Percentiles rank a stretch among this genome's conserved stretches.
These are phyloP conservation scores for Leuciscus idus DNA, from an alignment of 2,113 vertebrate species.

Conservation along the genomic window DNA sequence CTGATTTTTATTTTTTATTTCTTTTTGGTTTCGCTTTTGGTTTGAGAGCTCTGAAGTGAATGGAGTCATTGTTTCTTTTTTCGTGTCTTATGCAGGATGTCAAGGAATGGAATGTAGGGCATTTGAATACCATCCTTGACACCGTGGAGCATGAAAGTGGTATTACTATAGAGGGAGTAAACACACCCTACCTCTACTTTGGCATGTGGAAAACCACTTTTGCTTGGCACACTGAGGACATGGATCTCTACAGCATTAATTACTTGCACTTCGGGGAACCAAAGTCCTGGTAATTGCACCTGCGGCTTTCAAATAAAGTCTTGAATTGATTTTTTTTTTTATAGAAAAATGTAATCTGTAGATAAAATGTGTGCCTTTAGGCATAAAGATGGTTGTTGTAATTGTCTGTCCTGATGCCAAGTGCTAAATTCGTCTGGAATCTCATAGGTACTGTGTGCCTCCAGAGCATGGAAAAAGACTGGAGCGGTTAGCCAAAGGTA, in stretches of 20 bases:
- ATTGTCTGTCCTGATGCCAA: background rate
- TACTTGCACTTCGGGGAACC: slow-evolving; percentile 97
- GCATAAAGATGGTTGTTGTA: background rate
- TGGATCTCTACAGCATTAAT: slow-evolving; percentile 97
- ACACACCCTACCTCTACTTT: slow-evolving; percentile 92
- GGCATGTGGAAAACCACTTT: slow-evolving; percentile 99
- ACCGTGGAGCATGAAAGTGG: slow-evolving; percentile 91
- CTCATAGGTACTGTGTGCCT: slow-evolving; percentile 91
- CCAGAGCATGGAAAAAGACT: slow-evolving; percentile 93
- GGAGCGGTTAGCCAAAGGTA: slow-evolving; percentile 96
- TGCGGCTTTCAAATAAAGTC: background rate
- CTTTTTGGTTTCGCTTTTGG: background rate
- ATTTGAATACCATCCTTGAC: slow-evolving; percentile 90
- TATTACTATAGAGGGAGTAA: slow-evolving; percentile 94
- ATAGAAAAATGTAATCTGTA: background rate
- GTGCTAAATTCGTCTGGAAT: background rate
- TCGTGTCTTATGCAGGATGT: slow-evolving; percentile 70
- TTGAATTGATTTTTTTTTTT: background rate
- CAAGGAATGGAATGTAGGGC: slow-evolving; percentile 90
- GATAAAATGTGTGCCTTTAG: background rate
- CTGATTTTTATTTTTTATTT: background rate
- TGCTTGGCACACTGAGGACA: slow-evolving; percentile 97
- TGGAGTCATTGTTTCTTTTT: background rate
- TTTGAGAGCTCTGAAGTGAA: background rate
- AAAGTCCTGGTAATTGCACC: slow-evolving; percentile 86